Evolutionary conservation across 1,140 invertebrate species (phyloP).

Genomic region (Lordiphosa stackelbergi): DNA sequence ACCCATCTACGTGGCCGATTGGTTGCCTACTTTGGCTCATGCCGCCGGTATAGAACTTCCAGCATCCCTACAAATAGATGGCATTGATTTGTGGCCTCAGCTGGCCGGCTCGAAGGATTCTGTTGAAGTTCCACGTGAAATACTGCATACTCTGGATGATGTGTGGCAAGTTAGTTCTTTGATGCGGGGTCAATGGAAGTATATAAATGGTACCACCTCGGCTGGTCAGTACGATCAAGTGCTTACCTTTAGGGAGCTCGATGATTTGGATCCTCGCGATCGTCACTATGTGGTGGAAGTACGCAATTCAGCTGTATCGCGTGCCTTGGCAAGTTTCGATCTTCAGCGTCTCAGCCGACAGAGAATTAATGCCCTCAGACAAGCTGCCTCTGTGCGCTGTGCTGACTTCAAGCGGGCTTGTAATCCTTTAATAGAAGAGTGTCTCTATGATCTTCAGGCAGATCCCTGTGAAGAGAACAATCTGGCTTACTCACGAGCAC

Average conservation of each 20-base stretch:
- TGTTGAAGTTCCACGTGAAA: conserved; percentile 78
- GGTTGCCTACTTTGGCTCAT: conserved; percentile 88
- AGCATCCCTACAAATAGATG: conserved; percentile 80
- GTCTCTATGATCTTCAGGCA: conserved; percentile 84
- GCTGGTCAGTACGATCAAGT: conserved; percentile 79
- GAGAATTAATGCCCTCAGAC: conserved; percentile 75
- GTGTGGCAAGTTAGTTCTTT: conserved; percentile 81
- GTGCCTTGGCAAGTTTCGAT: conserved; percentile 37
- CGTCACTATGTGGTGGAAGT: conserved; percentile 78
- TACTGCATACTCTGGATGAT: conserved; percentile 87
- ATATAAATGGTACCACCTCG: conserved; percentile 81
- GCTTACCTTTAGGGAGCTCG: conserved; percentile 56
- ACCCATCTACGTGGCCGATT: conserved; percentile 90
- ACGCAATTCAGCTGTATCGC: conserved; percentile 77
- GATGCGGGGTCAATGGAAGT: conserved; percentile 85
- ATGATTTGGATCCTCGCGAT: conserved; percentile 49
- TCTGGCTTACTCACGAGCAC: conserved; percentile 77
- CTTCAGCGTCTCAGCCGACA: conserved; percentile 32
- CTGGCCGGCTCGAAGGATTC: conserved; percentile 75
- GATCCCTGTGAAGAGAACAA: conserved; percentile 89
- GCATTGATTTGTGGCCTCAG: conserved; percentile 84
- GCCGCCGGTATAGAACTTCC: conserved; percentile 77
- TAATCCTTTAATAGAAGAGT: conserved; percentile 80
- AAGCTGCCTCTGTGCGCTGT: conserved; percentile 77
- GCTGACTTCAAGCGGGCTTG: conserved; percentile 40